Evolutionary conservation across 1,140 invertebrate species (phyloP), one percentile per base, ranked within the genome.

Genomic region (Papilio aristodemus): DNA sequence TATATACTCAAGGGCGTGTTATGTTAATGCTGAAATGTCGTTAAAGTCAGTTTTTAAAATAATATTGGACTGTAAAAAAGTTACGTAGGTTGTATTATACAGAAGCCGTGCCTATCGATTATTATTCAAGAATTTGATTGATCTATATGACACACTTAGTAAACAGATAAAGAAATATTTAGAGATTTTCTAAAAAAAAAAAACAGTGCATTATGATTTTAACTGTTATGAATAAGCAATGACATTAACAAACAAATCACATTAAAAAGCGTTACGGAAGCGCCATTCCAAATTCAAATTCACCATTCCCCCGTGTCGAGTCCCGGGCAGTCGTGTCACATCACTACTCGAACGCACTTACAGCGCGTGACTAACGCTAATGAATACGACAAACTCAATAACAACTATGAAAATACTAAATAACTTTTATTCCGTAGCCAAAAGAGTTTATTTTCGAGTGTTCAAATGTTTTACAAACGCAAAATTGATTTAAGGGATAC

Each of bases 301-400:
- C 63, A 25, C 63, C 41, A 50, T 50, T 66, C 63, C 63, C 63
- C 63, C 27, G 63, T 50, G 63, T 66, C 63, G 63, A 66, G 43
- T 66, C 62, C 39, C 39, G 63, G 27, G n/a, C 63, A 27, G 63
- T 66, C 63, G 27, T 50, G 63, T 66, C 63, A 66, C 63, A 66
- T 36, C 41, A 66, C 63, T 66, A 50, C 63, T 66, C 43, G 63
- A 66, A 66, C 63, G 63, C 63, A 66, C 63, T 66, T 66, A 66
- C 63, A 66, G 63, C 63, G 41, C 63, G 63, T 66, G 63, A 66
- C 63, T 66, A 66, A 66, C 63, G 43, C 63, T 66, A 66, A 66
- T 66, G 41, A 66, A 66, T 66, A 43, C 1, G 63, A 50, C 63
- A 66, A 66, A 66, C 8, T 46, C 50, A 66, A 10, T 36, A 46